Evolutionary conservation across 1,140 invertebrate species (phyloP).

Genomic region (Orchestia grillus): DNA sequence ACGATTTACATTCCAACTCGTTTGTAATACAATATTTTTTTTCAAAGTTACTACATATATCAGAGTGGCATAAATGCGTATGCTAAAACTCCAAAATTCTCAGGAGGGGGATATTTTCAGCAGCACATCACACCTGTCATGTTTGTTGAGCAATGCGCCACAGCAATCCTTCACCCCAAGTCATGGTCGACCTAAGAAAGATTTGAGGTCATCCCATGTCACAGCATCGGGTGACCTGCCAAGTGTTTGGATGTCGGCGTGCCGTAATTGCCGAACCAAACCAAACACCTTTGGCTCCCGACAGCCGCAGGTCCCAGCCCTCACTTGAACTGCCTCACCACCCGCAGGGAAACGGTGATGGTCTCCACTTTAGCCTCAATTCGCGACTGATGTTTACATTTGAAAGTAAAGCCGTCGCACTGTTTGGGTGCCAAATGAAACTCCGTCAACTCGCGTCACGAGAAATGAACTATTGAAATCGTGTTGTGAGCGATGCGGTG

Average conservation of each 20-base stretch:
- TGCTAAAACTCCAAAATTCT: too few species aligned
- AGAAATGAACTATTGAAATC: not conserved
- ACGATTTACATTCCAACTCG: too few species aligned
- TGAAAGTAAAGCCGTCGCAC: not conserved
- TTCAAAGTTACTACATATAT: too few species aligned
- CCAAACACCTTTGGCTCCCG: not conserved
- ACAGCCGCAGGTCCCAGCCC: not conserved
- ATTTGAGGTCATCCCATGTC: not conserved
- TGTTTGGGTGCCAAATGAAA: not conserved
- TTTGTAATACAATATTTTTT: too few species aligned
- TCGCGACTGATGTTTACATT: not conserved
- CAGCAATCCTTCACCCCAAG: not conserved
- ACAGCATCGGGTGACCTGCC: not conserved
- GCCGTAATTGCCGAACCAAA: not conserved
- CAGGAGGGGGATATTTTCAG: not conserved
- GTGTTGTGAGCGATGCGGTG: not conserved
- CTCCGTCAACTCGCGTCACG: not conserved
- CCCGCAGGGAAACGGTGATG: too few species aligned
- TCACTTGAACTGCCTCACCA: not conserved
- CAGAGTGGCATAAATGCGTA: too few species aligned
- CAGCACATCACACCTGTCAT: not conserved
- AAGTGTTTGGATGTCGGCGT: not conserved
- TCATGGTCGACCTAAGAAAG: not conserved
- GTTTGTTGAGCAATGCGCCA: not conserved
- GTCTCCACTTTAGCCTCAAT: not conserved